Evolutionary conservation across 2,113 vertebrate species (phyloP).

Genomic region (Melanostigma gelatinosum): DNA sequence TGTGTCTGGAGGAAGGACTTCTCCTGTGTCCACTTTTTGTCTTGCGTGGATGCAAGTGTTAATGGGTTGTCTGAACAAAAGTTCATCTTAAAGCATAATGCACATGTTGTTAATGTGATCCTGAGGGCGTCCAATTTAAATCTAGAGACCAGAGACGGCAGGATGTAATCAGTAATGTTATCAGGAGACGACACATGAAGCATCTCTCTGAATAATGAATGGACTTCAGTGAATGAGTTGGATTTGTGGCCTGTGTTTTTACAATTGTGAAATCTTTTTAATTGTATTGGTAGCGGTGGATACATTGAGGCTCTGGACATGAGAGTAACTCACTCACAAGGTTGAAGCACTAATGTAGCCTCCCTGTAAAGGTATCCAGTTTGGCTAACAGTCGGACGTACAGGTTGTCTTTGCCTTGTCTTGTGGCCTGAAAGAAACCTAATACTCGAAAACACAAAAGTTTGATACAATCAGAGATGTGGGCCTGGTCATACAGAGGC

Average conservation of each 20-base stretch:
- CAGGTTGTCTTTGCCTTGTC: neutral
- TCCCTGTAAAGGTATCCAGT: neutral
- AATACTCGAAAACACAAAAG: neutral
- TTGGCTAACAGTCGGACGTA: neutral
- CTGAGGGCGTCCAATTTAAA: conserved; percentile 26
- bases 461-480: neutral
- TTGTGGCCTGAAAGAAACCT: neutral
- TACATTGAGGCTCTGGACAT: neutral
- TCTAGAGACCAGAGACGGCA: conserved; percentile 40
- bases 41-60: conserved; percentile 1
- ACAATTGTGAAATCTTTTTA: conserved; percentile 13
- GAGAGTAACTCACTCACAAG: neutral
- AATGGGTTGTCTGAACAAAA: neutral
- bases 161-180: conserved; percentile 40
- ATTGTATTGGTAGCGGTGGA: neutral
- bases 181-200: conserved; percentile 45
- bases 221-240: conserved; percentile 24
- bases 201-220: conserved; percentile 60
- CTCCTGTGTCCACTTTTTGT: neutral
- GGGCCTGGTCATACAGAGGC: neutral
- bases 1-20: conserved; percentile 5
- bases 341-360: neutral
- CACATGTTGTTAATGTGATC: conserved; percentile 22
- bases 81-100: conserved; percentile 1
- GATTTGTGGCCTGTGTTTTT: conserved; percentile 41